These are phyloP conservation scores for Lemur catta DNA, from an alignment of 2,797 vertebrate genomes.

Conservation along the genomic window DNA sequence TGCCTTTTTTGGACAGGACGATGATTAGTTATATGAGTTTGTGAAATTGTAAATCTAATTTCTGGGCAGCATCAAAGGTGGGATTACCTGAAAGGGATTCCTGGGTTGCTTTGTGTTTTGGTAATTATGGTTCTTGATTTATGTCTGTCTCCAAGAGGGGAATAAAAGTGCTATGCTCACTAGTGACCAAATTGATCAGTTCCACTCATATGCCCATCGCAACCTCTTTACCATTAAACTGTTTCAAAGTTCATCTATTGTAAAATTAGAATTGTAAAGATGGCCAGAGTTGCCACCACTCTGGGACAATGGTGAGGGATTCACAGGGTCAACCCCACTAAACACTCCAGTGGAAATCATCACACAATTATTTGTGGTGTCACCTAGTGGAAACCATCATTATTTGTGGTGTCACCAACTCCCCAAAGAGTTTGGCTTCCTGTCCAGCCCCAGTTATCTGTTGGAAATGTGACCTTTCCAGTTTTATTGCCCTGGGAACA, in stretches of 20 bases:
- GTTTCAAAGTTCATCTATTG: slow-evolving; percentile 83
- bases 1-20: slow-evolving; percentile 16
- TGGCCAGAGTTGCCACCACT: slow-evolving; percentile 77
- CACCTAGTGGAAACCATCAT: slow-evolving; percentile 72
- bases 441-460: slow-evolving; percentile 75
- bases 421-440: slow-evolving; percentile 76
- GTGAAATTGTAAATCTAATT: slow-evolving; percentile 66
- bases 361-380: slow-evolving; percentile 68
- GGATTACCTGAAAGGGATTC: slow-evolving; percentile 63
- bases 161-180: slow-evolving; percentile 57
- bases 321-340: slow-evolving; percentile 59
- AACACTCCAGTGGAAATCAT: slow-evolving; percentile 71
- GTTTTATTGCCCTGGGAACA: slow-evolving; percentile 79
- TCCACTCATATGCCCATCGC: slow-evolving; percentile 39
- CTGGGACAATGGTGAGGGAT: slow-evolving; percentile 71
- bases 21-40: slow-evolving; percentile 64
- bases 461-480: slow-evolving; percentile 78
- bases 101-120: slow-evolving; percentile 46
- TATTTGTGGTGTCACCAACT: slow-evolving; percentile 73
- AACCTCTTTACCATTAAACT: slow-evolving; percentile 68
- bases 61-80: slow-evolving; percentile 50
- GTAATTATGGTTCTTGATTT: slow-evolving; percentile 74
- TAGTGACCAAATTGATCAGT: slow-evolving; percentile 68
- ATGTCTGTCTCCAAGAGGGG: slow-evolving; percentile 47
- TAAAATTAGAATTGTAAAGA: slow-evolving; percentile 85